Conservation (phyloP, 1,140 invertebrate genomes). For the Lethrus apterus region DNA sequence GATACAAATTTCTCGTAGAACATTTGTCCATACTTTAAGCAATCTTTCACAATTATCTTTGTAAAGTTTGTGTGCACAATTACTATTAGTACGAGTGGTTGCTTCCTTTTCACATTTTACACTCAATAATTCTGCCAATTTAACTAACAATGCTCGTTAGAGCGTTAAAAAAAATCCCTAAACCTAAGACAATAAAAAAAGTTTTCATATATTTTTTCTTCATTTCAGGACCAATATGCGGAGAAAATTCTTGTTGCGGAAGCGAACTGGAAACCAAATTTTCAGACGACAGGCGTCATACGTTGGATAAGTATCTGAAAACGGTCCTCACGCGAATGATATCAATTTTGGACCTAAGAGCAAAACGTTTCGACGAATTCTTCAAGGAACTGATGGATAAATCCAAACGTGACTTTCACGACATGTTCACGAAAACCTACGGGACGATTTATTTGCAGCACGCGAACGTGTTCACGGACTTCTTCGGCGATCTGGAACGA, state of each 20-base stretch:
- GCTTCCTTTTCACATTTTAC: no score
- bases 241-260: constrained; percentile 33
- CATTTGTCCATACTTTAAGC: no score
- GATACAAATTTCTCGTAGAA: no score
- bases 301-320: constrained; percentile 36
- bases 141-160: no score
- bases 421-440: constrained; percentile 92
- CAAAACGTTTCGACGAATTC: constrained; percentile 58
- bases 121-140: no score
- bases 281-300: constrained; percentile 20
- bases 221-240: constrained; percentile 37
- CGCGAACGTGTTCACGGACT: constrained; percentile 82
- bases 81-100: no score
- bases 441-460: constrained; percentile 93
- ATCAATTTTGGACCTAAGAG: constrained; percentile 41
- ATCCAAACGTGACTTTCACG: constrained; percentile 79
- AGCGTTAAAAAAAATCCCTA: no score
- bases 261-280: constrained; percentile 27
- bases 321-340: constrained; percentile 42
- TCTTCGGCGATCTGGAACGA: constrained; percentile 83
- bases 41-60: no score
- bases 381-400: constrained; percentile 76
- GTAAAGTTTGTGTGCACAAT: no score
- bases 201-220: no score
- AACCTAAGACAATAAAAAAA: no score